phyloP scores from a whole-genome alignment of 1,140 invertebrate species.

The Tetranychus cinnabarinus region DNA sequence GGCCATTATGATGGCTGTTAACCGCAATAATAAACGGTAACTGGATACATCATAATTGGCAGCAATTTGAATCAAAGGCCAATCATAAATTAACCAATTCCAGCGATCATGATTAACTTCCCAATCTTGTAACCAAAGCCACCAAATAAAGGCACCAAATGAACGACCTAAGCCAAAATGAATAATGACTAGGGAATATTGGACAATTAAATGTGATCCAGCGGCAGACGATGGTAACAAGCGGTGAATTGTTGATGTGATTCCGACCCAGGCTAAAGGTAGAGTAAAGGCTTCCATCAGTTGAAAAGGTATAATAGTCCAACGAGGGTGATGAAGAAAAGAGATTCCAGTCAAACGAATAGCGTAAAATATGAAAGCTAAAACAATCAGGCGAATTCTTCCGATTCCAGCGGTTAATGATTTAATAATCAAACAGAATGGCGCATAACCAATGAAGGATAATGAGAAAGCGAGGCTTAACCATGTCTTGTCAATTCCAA shows the following conservation, averaged over 20 bases:
- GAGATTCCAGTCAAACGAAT: constrained; percentile 13
- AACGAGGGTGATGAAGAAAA: constrained; percentile 7
- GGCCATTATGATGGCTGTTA: background rate
- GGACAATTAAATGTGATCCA: constrained; percentile 8
- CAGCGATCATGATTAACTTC: background rate
- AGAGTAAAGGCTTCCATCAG: constrained; percentile 13
- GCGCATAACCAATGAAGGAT: constrained; percentile 8
- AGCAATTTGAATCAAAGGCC: constrained; percentile 1
- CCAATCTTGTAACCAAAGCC: constrained; percentile 5
- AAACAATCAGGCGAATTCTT: constrained; percentile 11
- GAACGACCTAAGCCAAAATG: constrained; percentile 14
- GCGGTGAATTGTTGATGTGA: constrained; percentile 13
- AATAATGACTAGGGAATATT: constrained; percentile 12
- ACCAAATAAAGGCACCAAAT: background rate
- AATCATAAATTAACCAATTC: constrained; percentile 3
- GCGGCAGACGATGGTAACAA: constrained; percentile 8
- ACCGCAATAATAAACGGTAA: constrained; percentile 4
- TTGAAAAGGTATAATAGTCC: constrained; percentile 14
- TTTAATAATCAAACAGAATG: constrained; percentile 13
- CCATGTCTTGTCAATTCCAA: constrained; percentile 6
- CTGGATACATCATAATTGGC: background rate
- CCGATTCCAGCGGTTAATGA: constrained; percentile 14
- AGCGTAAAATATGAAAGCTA: constrained; percentile 14
- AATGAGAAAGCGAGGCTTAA: constrained; percentile 9
- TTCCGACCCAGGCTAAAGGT: constrained; percentile 12